Evolutionary conservation across 2,113 vertebrate genomes (phyloP).

Genomic region (Apaloderma vittatum): DNA sequence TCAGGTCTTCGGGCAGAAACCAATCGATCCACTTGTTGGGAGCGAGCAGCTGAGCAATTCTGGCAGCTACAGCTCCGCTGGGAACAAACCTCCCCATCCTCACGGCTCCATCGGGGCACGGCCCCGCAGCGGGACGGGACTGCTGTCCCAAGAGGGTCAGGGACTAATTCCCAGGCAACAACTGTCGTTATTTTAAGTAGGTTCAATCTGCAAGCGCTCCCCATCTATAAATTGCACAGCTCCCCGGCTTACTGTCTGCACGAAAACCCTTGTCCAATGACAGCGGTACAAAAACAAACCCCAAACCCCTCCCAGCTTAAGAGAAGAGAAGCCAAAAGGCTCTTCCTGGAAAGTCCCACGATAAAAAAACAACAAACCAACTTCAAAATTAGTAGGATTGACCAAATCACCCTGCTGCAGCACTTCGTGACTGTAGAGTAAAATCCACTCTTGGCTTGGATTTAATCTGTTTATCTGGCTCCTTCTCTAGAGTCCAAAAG

Average conservation of each 20-base stretch:
- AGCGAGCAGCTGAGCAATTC: not conserved
- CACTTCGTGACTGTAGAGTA: not conserved
- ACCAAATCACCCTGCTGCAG: not conserved
- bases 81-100: not conserved
- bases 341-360: constrained; percentile 9
- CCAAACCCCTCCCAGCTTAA: not conserved
- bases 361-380: not conserved
- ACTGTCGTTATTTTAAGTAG: not conserved
- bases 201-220: not conserved
- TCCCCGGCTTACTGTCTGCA: not conserved
- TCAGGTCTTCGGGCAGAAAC: not conserved
- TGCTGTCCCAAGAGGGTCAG: not conserved
- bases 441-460: not conserved
- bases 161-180: constrained; percentile 12
- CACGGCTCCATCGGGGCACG: not conserved
- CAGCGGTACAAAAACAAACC: not conserved
- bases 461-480: constrained; percentile 42
- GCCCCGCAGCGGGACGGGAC: not conserved
- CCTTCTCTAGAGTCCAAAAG: constrained; percentile 40
- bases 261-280: not conserved
- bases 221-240: constrained; percentile 7
- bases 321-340: not conserved
- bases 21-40: constrained; percentile 7
- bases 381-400: not conserved
- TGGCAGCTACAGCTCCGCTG: not conserved